Evolutionary conservation across 64 coral and sea anemone species (phyloP).

Genomic region (Orbicella faveolata): DNA sequence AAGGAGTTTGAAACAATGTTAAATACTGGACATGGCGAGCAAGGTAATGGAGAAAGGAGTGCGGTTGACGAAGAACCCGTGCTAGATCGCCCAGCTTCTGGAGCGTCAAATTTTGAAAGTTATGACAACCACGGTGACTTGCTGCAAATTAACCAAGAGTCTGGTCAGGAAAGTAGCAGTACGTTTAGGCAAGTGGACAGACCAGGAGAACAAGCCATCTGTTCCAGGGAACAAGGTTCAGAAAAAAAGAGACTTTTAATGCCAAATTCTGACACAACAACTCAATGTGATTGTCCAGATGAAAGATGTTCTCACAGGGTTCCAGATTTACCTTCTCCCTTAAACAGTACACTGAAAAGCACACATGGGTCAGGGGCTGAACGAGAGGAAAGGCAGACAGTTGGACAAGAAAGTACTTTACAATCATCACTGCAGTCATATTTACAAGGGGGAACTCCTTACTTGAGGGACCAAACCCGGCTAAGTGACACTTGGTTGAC

Average conservation of each 20-base stretch:
- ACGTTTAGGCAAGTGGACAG: no score
- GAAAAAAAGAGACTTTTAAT: neutral
- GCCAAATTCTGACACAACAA: neutral
- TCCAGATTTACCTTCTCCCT: neutral
- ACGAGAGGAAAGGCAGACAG: neutral
- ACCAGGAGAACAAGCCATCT: neutral
- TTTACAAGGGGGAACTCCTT: neutral
- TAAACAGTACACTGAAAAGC: neutral
- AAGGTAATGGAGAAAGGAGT: neutral
- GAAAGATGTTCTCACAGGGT: neutral
- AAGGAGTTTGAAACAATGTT: neutral
- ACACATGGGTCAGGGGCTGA: neutral
- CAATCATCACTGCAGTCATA: neutral
- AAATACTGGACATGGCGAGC: neutral
- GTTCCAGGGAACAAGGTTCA: neutral
- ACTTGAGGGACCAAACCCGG: slow-evolving; percentile 17
- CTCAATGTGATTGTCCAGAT: neutral
- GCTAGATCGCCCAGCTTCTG: neutral
- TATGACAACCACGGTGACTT: neutral
- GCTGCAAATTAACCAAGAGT: neutral
- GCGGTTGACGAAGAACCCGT: neutral
- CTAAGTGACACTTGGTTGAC: slow-evolving; percentile 63
- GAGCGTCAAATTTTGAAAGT: neutral
- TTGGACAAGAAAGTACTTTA: neutral
- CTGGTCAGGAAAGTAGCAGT: neutral